Evolutionary conservation across 2,888 invertebrate genomes (phyloP).

Genomic region (Tenthredo amoena): DNA sequence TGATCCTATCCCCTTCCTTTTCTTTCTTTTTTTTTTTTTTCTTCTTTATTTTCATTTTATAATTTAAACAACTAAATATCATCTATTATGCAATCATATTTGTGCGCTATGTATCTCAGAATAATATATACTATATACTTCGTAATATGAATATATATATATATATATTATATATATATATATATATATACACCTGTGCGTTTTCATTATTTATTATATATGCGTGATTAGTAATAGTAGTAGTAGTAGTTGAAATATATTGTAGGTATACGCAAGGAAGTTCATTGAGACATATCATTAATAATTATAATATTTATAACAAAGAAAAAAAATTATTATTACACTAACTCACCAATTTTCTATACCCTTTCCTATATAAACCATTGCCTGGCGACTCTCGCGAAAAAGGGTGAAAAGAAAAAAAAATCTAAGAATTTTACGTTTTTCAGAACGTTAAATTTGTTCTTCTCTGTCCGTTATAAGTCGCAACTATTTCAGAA

Average conservation of each 20-base stretch:
- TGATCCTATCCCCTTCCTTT: neutral
- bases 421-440: too few species aligned
- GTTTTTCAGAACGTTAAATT: too few species aligned
- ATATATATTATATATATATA: constrained; percentile 1
- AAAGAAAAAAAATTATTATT: neutral
- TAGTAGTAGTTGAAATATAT: neutral
- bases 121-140: neutral
- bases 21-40: neutral
- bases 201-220: neutral
- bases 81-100: neutral
- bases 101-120: neutral
- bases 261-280: neutral
- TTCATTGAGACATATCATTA: neutral
- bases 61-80: neutral
- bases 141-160: neutral
- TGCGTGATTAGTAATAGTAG: neutral
- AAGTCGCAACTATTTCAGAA: too few species aligned
- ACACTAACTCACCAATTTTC: neutral
- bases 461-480: too few species aligned
- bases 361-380: neutral
- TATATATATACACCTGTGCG: neutral
- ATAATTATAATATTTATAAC: neutral
- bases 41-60: neutral
- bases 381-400: neutral
- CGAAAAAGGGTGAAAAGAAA: too few species aligned